Evolutionary conservation across 2,113 vertebrate species (phyloP).

Genomic region (Thalassarche chlororhynchos): DNA sequence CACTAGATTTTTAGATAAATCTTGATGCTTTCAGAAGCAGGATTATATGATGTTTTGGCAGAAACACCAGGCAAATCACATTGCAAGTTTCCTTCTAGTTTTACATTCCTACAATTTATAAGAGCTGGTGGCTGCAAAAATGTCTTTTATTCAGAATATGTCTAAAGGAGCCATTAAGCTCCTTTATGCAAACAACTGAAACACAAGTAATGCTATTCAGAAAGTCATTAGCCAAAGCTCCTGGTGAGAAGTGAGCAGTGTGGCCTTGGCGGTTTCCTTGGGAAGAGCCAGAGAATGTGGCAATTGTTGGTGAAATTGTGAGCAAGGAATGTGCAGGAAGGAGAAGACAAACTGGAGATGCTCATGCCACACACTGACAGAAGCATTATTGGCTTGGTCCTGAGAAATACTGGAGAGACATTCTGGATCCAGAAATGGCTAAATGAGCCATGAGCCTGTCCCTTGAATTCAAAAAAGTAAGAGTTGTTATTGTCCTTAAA

Average conservation of each 20-base stretch:
- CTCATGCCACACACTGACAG: background rate
- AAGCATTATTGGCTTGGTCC: background rate
- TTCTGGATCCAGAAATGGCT: background rate
- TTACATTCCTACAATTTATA: background rate
- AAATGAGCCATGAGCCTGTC: background rate
- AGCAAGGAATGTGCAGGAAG: background rate
- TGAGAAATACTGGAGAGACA: background rate
- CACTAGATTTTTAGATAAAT: background rate
- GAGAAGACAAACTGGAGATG: background rate
- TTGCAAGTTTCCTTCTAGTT: background rate
- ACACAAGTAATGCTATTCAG: background rate
- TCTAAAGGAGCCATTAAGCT: background rate
- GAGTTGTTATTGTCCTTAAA: background rate
- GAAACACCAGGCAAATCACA: background rate
- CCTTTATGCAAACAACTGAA: background rate
- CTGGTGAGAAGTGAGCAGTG: background rate
- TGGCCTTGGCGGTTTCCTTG: background rate
- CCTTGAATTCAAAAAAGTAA: background rate
- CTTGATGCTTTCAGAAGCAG: background rate
- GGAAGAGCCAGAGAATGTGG: background rate
- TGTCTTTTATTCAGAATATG: background rate
- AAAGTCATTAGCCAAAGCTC: background rate
- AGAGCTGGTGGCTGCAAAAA: background rate
- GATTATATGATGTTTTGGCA: background rate
- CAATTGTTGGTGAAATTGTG: background rate